Conservation (phyloP, 2,113 vertebrate species). For the Ariopsis seemanni region DNA sequence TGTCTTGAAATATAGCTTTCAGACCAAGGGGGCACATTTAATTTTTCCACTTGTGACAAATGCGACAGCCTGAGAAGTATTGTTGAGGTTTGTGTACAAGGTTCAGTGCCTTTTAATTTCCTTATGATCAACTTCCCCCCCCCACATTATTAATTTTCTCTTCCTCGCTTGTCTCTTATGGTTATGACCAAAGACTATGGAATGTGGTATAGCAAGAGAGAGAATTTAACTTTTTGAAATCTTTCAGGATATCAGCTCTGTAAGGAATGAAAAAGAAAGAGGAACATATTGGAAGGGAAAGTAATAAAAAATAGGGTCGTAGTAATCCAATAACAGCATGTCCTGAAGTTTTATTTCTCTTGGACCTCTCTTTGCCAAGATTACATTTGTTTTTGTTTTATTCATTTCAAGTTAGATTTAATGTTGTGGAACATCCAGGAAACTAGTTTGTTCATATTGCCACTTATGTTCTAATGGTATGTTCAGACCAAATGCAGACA, state of each 20-base stretch:
- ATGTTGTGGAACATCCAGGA: not conserved
- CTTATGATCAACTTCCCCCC: not conserved
- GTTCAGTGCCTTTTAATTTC: constrained; percentile 59
- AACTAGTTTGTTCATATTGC: not conserved
- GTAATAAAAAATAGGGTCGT: not conserved
- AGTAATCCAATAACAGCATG: not conserved
- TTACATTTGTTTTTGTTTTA: not conserved
- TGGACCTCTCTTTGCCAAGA: not conserved
- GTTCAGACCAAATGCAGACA: no score
- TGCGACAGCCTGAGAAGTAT: constrained; percentile 62
- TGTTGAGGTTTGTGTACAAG: constrained; percentile 74
- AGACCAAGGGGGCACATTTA: constrained; percentile 21
- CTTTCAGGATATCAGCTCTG: not conserved
- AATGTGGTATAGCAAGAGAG: not conserved
- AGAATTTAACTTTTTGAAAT: not conserved
- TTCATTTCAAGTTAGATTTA: not conserved
- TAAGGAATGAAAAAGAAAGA: not conserved
- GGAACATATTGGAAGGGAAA: not conserved
- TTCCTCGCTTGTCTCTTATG: not conserved
- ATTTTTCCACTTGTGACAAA: constrained; percentile 66
- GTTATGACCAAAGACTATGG: not conserved
- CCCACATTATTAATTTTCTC: not conserved
- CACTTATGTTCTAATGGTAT: not conserved
- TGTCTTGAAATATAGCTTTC: constrained; percentile 56
- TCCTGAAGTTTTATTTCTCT: not conserved